A percentile compares a stretch with the other conserved stretches of the same genome.
Conservation (phyloP, 2,888 invertebrate species). For the Pediacus dermestoides region DNA sequence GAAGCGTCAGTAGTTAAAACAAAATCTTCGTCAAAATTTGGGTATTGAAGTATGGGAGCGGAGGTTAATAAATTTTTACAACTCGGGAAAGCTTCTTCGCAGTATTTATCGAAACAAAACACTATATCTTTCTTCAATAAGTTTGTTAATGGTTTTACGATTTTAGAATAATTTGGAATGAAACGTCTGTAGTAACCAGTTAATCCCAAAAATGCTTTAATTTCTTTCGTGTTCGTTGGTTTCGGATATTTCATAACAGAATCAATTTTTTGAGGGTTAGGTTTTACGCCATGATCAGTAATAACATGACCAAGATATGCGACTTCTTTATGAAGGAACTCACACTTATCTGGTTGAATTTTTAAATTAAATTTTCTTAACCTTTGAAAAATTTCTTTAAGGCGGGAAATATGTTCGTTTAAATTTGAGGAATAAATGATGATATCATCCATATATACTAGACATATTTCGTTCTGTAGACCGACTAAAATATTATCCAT, state of each 20-base stretch:
- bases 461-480: slow-evolving; percentile 15
- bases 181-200: slow-evolving; percentile 4
- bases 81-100: slow-evolving; percentile 17
- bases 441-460: slow-evolving; percentile 7
- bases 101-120: slow-evolving; percentile 6
- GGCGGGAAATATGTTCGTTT: slow-evolving; percentile 12
- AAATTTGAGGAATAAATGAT: slow-evolving; percentile 13
- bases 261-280: slow-evolving; percentile 18
- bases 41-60: slow-evolving; percentile 8
- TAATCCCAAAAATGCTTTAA: slow-evolving; percentile 1
- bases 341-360: slow-evolving; percentile 22
- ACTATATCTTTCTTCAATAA: not conserved
- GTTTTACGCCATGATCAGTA: slow-evolving; percentile 16
- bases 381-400: slow-evolving; percentile 22
- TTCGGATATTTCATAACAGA: slow-evolving; percentile 9
- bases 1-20: slow-evolving; percentile 34
- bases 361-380: slow-evolving; percentile 30
- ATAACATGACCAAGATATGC: slow-evolving; percentile 38
- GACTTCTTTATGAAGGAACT: slow-evolving; percentile 40
- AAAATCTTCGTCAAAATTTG: slow-evolving; percentile 25
- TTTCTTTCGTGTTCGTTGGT: slow-evolving; percentile 8
- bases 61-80: not conserved
- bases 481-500: slow-evolving; percentile 18
- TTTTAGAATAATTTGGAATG: not conserved
- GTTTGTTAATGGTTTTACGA: slow-evolving; percentile 2